Percentiles rank a stretch among this genome's conserved stretches.
These are phyloP conservation scores for Anneissia japonica DNA, from an alignment of 35 echinoderm and acorn worm species.

Conservation along the genomic window DNA sequence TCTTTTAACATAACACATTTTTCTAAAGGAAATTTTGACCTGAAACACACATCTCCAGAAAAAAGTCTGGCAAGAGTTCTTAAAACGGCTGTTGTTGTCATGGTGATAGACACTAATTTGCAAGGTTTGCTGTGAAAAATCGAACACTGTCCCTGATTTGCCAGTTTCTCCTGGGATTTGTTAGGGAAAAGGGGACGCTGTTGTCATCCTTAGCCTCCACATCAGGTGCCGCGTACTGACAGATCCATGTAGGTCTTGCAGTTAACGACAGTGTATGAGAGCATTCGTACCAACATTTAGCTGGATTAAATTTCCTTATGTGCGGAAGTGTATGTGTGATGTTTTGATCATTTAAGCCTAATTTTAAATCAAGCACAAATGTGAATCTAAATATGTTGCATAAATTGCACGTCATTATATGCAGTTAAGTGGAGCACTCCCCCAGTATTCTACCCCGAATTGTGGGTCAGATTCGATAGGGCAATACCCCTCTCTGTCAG, in stretches of 20 bases:
- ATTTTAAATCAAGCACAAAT: background rate
- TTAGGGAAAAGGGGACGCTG: background rate
- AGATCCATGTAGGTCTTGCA: background rate
- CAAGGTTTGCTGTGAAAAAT: background rate
- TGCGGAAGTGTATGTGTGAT: conserved; percentile 1
- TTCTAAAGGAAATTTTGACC: background rate
- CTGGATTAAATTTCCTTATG: background rate
- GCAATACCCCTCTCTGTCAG: background rate
- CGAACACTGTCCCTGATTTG: background rate
- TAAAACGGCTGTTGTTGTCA: background rate
- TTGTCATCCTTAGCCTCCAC: background rate
- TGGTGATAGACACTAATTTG: background rate
- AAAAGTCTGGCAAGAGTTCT: background rate
- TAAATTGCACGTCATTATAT: background rate
- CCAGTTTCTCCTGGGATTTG: background rate
- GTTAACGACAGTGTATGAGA: background rate
- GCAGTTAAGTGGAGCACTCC: background rate
- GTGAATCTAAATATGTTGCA: background rate
- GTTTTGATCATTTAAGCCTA: background rate
- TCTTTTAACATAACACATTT: too few relatives aligned
- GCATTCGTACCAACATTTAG: background rate
- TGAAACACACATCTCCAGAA: background rate
- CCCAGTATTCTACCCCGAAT: background rate
- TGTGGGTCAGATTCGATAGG: background rate
- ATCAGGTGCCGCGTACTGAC: background rate